Evolutionary conservation across 2,113 vertebrate species (phyloP).

Genomic region (Tragelaphus scriptus): DNA sequence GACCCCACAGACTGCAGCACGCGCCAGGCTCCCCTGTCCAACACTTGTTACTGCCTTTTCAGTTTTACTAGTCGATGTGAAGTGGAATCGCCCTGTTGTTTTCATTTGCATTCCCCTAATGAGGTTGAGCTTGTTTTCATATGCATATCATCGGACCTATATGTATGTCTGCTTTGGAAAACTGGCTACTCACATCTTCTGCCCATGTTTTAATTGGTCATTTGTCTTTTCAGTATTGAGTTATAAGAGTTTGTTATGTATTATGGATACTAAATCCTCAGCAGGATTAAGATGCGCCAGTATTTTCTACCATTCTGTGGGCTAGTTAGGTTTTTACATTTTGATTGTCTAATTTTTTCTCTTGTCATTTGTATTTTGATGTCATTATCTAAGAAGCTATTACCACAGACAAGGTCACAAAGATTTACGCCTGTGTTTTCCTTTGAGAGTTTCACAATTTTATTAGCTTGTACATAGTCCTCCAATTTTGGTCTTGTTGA

Average conservation of each 20-base stretch:
- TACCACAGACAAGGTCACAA: background rate
- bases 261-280: background rate
- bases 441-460: background rate
- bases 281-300: background rate
- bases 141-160: background rate
- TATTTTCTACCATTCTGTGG: background rate
- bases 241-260: background rate
- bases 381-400: background rate
- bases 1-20: background rate
- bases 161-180: background rate
- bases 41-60: background rate
- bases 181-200: background rate
- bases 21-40: background rate
- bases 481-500: background rate
- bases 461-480: background rate
- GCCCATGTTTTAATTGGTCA: background rate
- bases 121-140: background rate
- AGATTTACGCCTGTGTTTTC: background rate
- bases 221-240: background rate
- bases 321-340: background rate
- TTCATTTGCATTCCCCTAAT: background rate
- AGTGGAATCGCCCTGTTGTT: background rate
- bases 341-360: background rate
- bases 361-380: background rate
- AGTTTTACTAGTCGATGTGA: background rate